phyloP scores from a whole-genome alignment of 1,140 invertebrate species.

The Araneus ventricosus region DNA sequence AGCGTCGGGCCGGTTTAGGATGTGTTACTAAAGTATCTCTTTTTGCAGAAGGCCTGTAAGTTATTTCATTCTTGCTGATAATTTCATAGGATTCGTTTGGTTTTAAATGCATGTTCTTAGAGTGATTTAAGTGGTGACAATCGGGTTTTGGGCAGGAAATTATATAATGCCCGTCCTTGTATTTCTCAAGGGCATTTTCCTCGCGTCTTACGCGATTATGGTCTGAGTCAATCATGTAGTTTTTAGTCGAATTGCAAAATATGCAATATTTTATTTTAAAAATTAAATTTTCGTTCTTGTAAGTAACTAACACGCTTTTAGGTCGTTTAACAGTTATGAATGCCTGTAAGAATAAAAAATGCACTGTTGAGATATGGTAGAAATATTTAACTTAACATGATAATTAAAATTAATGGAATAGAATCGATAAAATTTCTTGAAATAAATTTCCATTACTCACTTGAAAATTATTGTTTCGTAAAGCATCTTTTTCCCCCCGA shows the following conservation, averaged over 20 bases:
- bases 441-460: no score
- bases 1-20: not conserved
- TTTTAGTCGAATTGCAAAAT: not conserved
- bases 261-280: slow-evolving; percentile 3
- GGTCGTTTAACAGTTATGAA: not conserved
- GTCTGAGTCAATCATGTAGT: not conserved
- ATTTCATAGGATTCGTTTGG: not conserved
- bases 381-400: no score
- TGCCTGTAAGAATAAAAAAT: not conserved
- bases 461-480: no score
- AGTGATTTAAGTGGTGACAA: not conserved
- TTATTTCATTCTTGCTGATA: not conserved
- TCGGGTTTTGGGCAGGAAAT: not conserved
- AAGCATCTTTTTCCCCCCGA: no score
- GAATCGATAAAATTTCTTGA: no score
- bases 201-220: not conserved
- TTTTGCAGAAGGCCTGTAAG: not conserved
- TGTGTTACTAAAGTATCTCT: not conserved
- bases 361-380: not conserved
- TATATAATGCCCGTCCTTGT: not conserved
- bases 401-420: no score
- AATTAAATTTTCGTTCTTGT: not conserved
- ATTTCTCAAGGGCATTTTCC: not conserved
- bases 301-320: not conserved
- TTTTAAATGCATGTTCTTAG: not conserved